These are phyloP conservation scores for Cryptocephalus primarius DNA, from an alignment of 2,888 invertebrate genomes.

Conservation along the genomic window DNA sequence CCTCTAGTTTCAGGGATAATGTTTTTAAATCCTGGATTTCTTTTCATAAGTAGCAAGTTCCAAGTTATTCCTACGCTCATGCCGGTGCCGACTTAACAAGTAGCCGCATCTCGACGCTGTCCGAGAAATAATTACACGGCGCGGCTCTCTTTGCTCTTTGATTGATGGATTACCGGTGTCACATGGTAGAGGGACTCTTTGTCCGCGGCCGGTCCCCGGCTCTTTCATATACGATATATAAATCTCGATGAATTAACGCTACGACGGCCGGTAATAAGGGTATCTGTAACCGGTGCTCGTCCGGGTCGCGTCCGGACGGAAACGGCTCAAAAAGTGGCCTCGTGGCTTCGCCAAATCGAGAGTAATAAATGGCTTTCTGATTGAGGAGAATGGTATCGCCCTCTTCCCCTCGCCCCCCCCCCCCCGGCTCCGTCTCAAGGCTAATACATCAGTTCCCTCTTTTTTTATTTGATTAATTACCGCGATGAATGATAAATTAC, in stretches of 20 bases:
- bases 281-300: conserved; percentile 26
- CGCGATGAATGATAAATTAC: too few species aligned
- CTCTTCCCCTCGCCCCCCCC: not conserved
- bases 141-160: conserved; percentile 27
- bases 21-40: too few species aligned
- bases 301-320: conserved; percentile 22
- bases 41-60: too few species aligned
- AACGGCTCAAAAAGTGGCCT: conserved; percentile 25
- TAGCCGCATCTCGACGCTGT: not conserved
- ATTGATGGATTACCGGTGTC: conserved; percentile 30
- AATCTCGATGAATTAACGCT: conserved; percentile 23
- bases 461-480: too few species aligned
- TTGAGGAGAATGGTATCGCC: conserved; percentile 4
- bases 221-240: conserved; percentile 9
- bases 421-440: too few species aligned
- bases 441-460: too few species aligned
- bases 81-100: not conserved
- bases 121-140: not conserved
- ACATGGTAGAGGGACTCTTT: conserved; percentile 20
- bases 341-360: conserved; percentile 27
- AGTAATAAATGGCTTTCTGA: conserved; percentile 10
- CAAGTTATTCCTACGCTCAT: too few species aligned
- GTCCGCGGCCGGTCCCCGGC: conserved; percentile 15
- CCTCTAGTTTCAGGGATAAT: too few species aligned
- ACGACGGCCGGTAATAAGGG: conserved; percentile 21